Evolutionary conservation across 1,140 invertebrate genomes (phyloP).

Genomic region (Rhynchophorus ferrugineus): DNA sequence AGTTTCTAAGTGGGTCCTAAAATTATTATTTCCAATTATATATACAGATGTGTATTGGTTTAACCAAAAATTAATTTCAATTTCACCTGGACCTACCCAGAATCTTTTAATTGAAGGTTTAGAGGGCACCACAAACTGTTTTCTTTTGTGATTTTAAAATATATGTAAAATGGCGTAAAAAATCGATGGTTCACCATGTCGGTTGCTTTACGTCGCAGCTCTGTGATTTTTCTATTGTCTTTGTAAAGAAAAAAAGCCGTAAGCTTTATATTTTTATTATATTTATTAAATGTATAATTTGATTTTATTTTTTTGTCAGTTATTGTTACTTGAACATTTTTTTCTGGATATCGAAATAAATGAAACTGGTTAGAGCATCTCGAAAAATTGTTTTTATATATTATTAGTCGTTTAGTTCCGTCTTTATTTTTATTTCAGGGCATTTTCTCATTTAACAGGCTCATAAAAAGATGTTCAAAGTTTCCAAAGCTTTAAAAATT

Average conservation of each 20-base stretch:
- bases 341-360: not conserved
- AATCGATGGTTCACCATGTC: conserved; percentile 10
- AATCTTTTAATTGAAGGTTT: conserved; percentile 19
- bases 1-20: not conserved
- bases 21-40: too few relatives aligned
- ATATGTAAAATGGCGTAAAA: conserved; percentile 19
- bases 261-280: conserved; percentile 28
- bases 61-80: not conserved
- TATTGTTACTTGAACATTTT: conserved; percentile 10
- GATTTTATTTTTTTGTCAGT: conserved; percentile 15
- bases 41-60: too few relatives aligned
- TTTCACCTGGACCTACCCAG: conserved; percentile 8
- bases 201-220: conserved; percentile 15
- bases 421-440: not conserved
- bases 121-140: conserved; percentile 28
- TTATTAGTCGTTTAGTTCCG: not conserved
- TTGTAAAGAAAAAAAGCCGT: conserved; percentile 24
- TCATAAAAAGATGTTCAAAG: not conserved
- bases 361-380: not conserved
- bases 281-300: conserved; percentile 18
- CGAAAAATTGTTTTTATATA: not conserved
- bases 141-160: conserved; percentile 27
- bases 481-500: not conserved
- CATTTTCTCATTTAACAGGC: too few relatives aligned
- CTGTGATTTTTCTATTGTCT: conserved; percentile 30